phyloP scores from a whole-genome alignment of 2,113 vertebrate species.

The Gasterosteus aculeatus region DNA sequence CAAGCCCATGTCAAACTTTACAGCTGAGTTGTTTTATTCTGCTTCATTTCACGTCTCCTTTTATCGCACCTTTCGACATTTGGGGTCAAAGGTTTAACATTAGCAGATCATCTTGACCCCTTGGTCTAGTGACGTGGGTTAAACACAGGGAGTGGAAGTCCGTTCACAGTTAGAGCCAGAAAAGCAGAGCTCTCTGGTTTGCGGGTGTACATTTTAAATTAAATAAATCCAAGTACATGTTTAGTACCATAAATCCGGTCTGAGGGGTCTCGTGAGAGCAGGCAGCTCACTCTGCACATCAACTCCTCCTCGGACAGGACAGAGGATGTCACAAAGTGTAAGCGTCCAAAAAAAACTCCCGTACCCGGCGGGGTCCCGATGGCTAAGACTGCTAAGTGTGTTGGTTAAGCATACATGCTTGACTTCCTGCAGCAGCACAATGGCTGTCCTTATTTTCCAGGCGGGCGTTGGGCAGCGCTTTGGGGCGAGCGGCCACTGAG shows the following conservation, averaged over 20 bases:
- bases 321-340: conserved; percentile 45
- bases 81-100: conserved; percentile 1
- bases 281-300: not conserved
- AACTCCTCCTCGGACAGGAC: conserved; percentile 27
- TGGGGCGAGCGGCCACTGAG: conserved; percentile 34
- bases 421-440: conserved; percentile 34
- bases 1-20: not conserved
- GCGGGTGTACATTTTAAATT: not conserved
- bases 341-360: conserved; percentile 42
- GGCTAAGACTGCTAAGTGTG: conserved; percentile 23
- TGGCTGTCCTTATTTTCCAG: conserved; percentile 52
- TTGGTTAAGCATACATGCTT: conserved; percentile 26
- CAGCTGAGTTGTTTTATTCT: not conserved
- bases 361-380: conserved; percentile 4
- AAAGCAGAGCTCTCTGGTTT: not conserved
- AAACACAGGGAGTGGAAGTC: not conserved
- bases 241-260: conserved; percentile 13
- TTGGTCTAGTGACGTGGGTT: conserved; percentile 4
- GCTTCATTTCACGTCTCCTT: not conserved
- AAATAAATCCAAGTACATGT: conserved; percentile 29
- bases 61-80: conserved; percentile 3
- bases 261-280: conserved; percentile 17
- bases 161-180: conserved; percentile 26
- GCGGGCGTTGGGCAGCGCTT: conserved; percentile 30
- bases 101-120: conserved; percentile 16